phyloP scores from a whole-genome alignment of 2,797 vertebrate species.

The Vultur gryphus region DNA sequence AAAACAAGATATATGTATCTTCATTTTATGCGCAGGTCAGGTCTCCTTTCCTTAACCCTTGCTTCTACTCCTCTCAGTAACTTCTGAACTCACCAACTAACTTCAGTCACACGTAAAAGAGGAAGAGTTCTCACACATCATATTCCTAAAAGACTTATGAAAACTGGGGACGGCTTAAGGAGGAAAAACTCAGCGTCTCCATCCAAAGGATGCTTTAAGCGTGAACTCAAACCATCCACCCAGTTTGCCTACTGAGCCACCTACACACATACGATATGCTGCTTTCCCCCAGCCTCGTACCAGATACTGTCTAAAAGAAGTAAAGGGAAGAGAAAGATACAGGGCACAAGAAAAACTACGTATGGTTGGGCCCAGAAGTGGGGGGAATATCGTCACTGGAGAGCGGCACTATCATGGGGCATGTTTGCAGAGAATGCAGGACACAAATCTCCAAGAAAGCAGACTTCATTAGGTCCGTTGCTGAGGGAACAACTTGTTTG shows the following conservation, averaged over 20 bases:
- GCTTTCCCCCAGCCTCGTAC: neutral
- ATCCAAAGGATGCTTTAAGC: neutral
- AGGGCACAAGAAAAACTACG: accelerated
- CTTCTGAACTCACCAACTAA: neutral
- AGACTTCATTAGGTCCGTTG: neutral
- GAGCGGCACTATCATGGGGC: neutral
- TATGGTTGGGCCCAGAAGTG: accelerated
- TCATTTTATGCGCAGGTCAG: neutral
- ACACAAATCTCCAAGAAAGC: neutral
- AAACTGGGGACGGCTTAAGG: neutral
- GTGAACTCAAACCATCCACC: neutral
- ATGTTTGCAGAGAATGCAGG: neutral
- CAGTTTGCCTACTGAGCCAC: neutral
- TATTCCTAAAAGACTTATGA: neutral
- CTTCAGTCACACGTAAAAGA: neutral
- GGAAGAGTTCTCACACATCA: neutral
- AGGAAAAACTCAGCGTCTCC: neutral
- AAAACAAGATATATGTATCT: neutral
- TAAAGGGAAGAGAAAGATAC: neutral
- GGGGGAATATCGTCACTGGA: neutral
- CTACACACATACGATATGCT: accelerated
- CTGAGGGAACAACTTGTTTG: slow-evolving; percentile 40
- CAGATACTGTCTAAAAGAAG: neutral
- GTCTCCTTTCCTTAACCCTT: neutral
- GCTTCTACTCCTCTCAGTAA: neutral